Base-by-base conservation (phyloP, 2,888 invertebrate genomes). In the Trachelus iudaicus region DNA sequence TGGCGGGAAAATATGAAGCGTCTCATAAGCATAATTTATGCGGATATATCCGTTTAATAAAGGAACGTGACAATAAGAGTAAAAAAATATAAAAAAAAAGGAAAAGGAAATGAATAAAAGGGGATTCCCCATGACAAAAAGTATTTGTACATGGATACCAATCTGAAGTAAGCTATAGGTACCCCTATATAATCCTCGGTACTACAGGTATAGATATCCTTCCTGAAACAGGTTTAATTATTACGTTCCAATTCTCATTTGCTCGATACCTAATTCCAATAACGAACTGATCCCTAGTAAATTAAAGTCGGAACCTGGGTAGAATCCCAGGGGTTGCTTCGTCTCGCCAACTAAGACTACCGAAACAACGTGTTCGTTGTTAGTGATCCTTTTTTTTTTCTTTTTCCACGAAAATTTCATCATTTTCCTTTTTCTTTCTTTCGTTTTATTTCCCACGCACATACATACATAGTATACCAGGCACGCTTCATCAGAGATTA, bases 21-120 rank as follows among this genome's bases (percentile, higher is more conserved):
- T 82, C 85, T 86, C 85, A 85, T 85, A 85, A 85, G 85, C 85
- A 85, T 85, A 86, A 85, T 85, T 85, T 85, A 85, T 85, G 84
- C 86, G 79, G 80, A 81, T 83, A 84, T 83, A 83, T 82, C 79
- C 73, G 80, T 79, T 85, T 85, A 85, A 86, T 85, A 85, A 85
- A 85, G 85, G 79, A 75, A 80, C 71, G 31, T 23, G 56, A 56
- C 9, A 23, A 56, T 56, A 56, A 56, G 56, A 56, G 6, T 56
- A 6, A 56, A 56, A 56, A 13, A 13, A 4, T 35, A 11, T 56
- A 56, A 23, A 23, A 2, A 2, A 23, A 9, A 56, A 56, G 23
- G 6, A 56, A 56, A 56, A 56, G 9, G 2, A 6, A 56, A 56
- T 23, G 56, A 56, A 56, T 56, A 23, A 56, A 23, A 56, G 23